phyloP scores from a whole-genome alignment of 2,113 vertebrate species.

The Phaethon lepturus region DNA sequence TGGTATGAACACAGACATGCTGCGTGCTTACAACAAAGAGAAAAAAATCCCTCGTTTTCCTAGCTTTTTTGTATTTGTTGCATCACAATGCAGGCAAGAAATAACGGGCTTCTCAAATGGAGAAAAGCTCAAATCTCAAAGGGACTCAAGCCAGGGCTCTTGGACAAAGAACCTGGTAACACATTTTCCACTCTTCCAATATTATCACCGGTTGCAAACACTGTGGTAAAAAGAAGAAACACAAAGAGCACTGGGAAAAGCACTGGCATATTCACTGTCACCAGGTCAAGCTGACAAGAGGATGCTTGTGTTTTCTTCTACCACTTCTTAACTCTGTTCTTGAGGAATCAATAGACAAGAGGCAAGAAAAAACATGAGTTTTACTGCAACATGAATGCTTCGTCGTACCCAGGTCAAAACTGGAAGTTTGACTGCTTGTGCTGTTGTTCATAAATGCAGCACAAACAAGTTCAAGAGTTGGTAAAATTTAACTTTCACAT shows the following conservation, averaged over 20 bases:
- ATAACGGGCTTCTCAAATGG: neutral
- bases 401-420: neutral
- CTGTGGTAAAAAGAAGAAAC: neutral
- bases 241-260: neutral
- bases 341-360: neutral
- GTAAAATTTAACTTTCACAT: neutral
- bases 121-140: neutral
- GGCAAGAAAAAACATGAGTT: neutral
- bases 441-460: neutral
- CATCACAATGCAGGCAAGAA: neutral
- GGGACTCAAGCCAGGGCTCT: neutral
- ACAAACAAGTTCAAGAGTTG: neutral
- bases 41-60: neutral
- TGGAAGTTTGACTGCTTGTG: neutral
- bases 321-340: neutral
- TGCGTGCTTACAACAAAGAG: neutral
- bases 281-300: neutral
- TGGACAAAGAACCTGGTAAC: neutral
- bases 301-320: neutral
- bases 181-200: neutral
- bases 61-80: neutral
- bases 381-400: neutral
- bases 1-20: neutral
- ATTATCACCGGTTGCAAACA: neutral
- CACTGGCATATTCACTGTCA: neutral